Conservation (phyloP, 2,113 vertebrate species). For the Tupaia chinensis region DNA sequence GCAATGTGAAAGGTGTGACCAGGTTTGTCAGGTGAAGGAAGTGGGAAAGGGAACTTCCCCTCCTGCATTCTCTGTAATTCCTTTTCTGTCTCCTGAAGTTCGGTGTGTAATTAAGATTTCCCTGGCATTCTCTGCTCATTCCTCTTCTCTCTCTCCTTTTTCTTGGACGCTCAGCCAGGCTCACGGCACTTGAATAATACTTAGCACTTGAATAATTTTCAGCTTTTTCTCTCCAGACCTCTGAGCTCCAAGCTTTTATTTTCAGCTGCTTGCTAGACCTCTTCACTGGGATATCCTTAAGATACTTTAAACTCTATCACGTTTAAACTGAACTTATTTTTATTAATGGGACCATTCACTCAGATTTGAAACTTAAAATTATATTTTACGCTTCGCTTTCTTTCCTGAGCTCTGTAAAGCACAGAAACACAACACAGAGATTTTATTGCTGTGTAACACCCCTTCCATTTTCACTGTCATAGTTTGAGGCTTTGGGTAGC, state of each 20-base stretch:
- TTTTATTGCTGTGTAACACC: background rate
- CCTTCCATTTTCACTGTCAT: background rate
- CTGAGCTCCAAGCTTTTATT: background rate
- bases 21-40: background rate
- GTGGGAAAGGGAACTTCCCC: background rate
- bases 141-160: background rate
- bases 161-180: background rate
- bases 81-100: background rate
- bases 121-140: background rate
- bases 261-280: background rate
- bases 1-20: background rate
- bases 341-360: background rate
- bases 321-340: background rate
- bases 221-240: background rate
- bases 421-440: background rate
- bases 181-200: background rate
- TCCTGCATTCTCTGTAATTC: background rate
- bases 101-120: background rate
- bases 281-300: background rate
- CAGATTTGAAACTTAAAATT: slow-evolving; percentile 5
- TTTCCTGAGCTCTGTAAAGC: background rate
- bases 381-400: background rate
- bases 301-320: background rate
- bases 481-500: background rate
- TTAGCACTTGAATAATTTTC: background rate